phyloP scores from a whole-genome alignment of 2,888 invertebrate species.

The Orthosia incerta region DNA sequence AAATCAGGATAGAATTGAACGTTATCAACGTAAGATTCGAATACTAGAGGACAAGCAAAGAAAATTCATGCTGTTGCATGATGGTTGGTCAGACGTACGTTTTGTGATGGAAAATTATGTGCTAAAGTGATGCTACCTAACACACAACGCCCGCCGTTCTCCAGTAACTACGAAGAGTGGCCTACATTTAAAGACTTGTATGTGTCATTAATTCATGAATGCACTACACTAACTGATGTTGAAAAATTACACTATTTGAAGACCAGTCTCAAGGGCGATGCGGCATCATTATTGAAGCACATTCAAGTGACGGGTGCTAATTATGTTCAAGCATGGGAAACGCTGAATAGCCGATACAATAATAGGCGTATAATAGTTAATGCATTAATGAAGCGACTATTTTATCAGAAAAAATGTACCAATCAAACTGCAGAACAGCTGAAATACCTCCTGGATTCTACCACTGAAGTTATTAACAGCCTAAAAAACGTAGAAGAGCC shows the following conservation, averaged over 20 bases:
- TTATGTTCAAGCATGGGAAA: conserved; percentile 46
- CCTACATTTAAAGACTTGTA: conserved; percentile 51
- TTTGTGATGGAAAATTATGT: not conserved
- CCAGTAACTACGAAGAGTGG: conserved; percentile 43
- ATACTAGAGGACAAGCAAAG: too few species aligned
- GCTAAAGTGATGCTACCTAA: conserved; percentile 26
- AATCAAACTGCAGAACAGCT: conserved; percentile 3
- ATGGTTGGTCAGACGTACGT: too few species aligned
- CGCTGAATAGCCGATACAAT: conserved; percentile 24
- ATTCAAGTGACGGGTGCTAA: conserved; percentile 42
- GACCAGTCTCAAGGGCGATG: conserved; percentile 48
- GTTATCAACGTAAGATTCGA: too few species aligned
- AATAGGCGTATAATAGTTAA: conserved; percentile 17
- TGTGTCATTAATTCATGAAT: conserved; percentile 46
- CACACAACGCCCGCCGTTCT: conserved; percentile 40
- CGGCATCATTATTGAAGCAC: conserved; percentile 42
- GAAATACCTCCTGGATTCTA: not conserved
- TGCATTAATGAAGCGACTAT: conserved; percentile 16
- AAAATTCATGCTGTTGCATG: too few species aligned
- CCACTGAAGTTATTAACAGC: conserved; percentile 15
- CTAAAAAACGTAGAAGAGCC: conserved; percentile 12
- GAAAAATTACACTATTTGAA: conserved; percentile 59
- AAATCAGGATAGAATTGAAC: too few species aligned
- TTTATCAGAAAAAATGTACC: conserved; percentile 10
- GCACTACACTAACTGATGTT: conserved; percentile 39